These are phyloP conservation scores for Pipistrellus nathusii DNA, from an alignment of 2,797 vertebrate genomes.

Conservation along the genomic window DNA sequence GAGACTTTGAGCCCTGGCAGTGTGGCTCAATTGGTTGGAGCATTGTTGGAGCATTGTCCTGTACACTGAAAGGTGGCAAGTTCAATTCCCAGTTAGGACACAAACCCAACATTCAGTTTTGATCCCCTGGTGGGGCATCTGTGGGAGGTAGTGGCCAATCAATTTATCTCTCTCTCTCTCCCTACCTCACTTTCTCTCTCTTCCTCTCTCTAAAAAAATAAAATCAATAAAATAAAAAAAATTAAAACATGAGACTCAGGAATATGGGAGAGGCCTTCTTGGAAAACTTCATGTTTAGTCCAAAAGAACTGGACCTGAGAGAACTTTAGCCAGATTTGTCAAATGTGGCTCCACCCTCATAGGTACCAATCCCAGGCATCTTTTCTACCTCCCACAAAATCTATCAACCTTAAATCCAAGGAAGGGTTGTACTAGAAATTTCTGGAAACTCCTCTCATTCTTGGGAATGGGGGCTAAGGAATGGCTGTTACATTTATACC, in stretches of 20 bases:
- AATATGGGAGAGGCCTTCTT: background rate
- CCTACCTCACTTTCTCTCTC: too few relatives aligned
- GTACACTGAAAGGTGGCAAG: background rate
- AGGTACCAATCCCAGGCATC: background rate
- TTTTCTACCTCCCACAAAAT: background rate
- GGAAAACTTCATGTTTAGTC: background rate
- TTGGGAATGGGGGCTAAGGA: background rate
- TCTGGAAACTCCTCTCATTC: conserved; percentile 23
- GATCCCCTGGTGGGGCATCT: background rate
- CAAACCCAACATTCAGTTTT: background rate
- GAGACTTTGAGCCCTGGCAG: background rate
- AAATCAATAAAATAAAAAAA: background rate
- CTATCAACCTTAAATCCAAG: background rate
- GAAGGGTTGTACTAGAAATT: conserved; percentile 17
- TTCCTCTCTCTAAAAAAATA: background rate
- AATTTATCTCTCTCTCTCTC: background rate
- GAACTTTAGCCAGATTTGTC: background rate
- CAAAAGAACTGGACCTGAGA: background rate
- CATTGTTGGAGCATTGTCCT: background rate
- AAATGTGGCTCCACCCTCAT: background rate
- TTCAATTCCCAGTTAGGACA: background rate
- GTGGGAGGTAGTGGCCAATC: background rate
- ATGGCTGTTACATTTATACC: background rate
- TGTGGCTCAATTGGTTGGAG: background rate
- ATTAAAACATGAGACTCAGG: background rate